Evolutionary conservation across 2,797 vertebrate genomes (phyloP).

Genomic region (Discoglossus pictus): DNA sequence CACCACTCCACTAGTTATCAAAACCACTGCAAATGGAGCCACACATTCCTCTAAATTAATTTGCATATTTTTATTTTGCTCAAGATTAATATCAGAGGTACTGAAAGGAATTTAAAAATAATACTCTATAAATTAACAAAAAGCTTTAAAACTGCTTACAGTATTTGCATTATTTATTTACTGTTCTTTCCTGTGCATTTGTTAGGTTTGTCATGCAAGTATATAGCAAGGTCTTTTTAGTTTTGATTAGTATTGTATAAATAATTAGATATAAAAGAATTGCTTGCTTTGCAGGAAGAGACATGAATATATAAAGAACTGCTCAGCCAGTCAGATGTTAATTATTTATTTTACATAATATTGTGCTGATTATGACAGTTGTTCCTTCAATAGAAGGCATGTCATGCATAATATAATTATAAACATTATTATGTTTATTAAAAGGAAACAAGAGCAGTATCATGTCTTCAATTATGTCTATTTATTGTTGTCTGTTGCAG

Average conservation of each 20-base stretch:
- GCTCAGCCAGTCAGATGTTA: conserved; percentile 7
- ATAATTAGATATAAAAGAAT: conserved; percentile 30
- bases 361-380: conserved; percentile 15
- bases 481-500: conserved; percentile 69
- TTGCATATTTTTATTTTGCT: conserved; percentile 31
- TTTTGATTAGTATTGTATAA: conserved; percentile 33
- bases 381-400: conserved; percentile 9
- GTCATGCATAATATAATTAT: conserved; percentile 56
- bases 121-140: conserved; percentile 46
- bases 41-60: conserved; percentile 29
- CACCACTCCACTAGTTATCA: conserved; percentile 13
- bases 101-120: conserved; percentile 44
- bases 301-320: conserved; percentile 20
- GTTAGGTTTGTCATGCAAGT: conserved; percentile 2
- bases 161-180: conserved; percentile 42
- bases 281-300: conserved; percentile 18
- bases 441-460: conserved; percentile 54
- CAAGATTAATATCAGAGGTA: conserved; percentile 8
- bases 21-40: neutral
- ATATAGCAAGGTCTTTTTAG: neutral
- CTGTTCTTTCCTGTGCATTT: conserved; percentile 36
- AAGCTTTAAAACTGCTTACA: conserved; percentile 28
- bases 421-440: conserved; percentile 33
- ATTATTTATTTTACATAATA: conserved; percentile 39
- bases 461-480: neutral